Base-by-base conservation (phyloP, 2,113 vertebrate species). In the Eretmochelys imbricata region DNA sequence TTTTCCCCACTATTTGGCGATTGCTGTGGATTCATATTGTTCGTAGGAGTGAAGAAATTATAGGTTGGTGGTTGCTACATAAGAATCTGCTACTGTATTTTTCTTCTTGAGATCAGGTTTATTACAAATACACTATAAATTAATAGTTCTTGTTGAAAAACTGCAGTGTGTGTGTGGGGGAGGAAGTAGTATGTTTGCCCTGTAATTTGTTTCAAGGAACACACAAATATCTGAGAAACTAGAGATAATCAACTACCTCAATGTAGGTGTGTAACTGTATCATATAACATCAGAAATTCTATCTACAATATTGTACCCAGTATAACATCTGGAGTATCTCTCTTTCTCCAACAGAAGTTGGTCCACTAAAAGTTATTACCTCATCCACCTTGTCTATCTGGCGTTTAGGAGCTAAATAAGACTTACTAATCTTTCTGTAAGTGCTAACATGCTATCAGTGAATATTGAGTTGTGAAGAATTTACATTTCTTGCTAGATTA, bases 401-500 rank as follows among this genome's bases (percentile, higher is more conserved):
- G 65, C 5, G 19, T 72, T 69, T 38, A 72, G 19, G n/a, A 72
- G 65, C n/a, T 72, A 62, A 62, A 29, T 11, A 62, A 62, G 27
- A 62, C 5, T 59, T 59, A 19, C 16, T 69, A 38, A 17, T 69
- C 17, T 69, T 69, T n/a, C n/a, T 38, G 17, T 9, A 38, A 72
- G 19, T 38, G 65, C 35, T 38, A 72, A 69, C 35, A 20, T 38
- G 35, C 65, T 69, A 17, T 38, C 65, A 72, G 17, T 38, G n/a
- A 72, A 38, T 10, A 72, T 10, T 38, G n/a, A 53, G 50, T 53
- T 89, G 3, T 6, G 76, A 38, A 46, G 84, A 19, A 42, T 89
- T 95, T 91, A 86, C 89, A 82, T 95, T 85, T 91, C 2, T 3
- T 31, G 35, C 55, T 3, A 85, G 94, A 96, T 91, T 90, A 86